phyloP scores from a whole-genome alignment of 2,888 invertebrate genomes.

The Ornithoptera priamus region DNA sequence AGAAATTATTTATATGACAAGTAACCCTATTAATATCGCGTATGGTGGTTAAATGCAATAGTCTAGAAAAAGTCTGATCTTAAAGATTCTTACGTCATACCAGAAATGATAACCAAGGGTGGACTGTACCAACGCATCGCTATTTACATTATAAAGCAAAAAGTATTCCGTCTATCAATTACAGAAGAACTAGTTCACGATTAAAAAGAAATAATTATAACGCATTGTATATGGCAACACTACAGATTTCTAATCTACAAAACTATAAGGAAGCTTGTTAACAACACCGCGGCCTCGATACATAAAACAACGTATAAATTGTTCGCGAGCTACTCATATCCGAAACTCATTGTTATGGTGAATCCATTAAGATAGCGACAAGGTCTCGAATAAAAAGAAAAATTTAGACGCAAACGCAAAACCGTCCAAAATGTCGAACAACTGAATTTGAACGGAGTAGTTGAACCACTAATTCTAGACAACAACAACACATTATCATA shows the following conservation, averaged over 20 bases:
- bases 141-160: too few relatives aligned
- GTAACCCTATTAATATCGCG: too few relatives aligned
- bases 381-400: slow-evolving; percentile 35
- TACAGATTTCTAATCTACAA: slow-evolving; percentile 25
- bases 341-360: slow-evolving; percentile 40
- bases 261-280: slow-evolving; percentile 29
- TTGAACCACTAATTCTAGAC: not conserved
- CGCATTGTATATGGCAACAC: not conserved
- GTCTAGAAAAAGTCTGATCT: too few relatives aligned
- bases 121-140: too few relatives aligned
- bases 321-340: slow-evolving; percentile 35
- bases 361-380: slow-evolving; percentile 42
- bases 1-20: too few relatives aligned
- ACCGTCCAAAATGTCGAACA: slow-evolving; percentile 1
- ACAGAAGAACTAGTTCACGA: too few relatives aligned
- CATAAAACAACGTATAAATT: slow-evolving; percentile 38
- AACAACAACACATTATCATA: too few relatives aligned
- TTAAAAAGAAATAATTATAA: too few relatives aligned
- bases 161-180: not conserved
- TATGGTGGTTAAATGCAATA: too few relatives aligned
- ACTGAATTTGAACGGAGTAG: not conserved
- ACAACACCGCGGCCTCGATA: slow-evolving; percentile 32
- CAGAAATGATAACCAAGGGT: too few relatives aligned
- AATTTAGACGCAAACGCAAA: slow-evolving; percentile 27
- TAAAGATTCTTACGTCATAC: too few relatives aligned